Evolutionary conservation across 2,113 vertebrate genomes (phyloP).

Genomic region (Aspidoscelis tigris): DNA sequence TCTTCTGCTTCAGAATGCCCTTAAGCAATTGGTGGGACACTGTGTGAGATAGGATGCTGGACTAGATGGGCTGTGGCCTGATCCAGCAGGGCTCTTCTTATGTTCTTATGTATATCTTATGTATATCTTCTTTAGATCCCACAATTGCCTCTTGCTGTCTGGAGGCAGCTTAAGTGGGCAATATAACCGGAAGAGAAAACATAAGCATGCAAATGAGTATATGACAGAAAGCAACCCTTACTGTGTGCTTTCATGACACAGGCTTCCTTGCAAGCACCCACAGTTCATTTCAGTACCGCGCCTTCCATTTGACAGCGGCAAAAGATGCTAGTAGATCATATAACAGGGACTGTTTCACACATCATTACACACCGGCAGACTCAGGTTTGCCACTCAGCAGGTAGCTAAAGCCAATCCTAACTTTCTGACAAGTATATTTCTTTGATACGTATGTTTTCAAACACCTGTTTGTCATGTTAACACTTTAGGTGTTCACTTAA

Average conservation of each 20-base stretch:
- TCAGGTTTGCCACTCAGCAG: conserved; percentile 29
- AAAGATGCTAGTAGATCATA: background rate
- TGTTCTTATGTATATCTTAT: too few species aligned
- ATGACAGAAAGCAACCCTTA: background rate
- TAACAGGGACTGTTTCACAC: conserved; percentile 14
- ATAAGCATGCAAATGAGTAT: background rate
- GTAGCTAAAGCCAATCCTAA: conserved; percentile 5
- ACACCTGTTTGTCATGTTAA: conserved; percentile 28
- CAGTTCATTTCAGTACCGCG: background rate
- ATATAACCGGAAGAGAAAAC: background rate
- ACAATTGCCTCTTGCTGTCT: too few species aligned
- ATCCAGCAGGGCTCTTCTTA: too few species aligned
- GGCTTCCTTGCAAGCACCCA: background rate
- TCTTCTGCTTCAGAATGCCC: too few species aligned
- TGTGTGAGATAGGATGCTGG: too few species aligned
- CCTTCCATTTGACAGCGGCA: background rate
- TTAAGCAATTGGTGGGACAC: too few species aligned
- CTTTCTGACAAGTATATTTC: conserved; percentile 12
- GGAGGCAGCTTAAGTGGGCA: too few species aligned
- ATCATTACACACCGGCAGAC: conserved; percentile 11
- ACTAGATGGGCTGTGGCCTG: too few species aligned
- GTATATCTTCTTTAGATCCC: too few species aligned
- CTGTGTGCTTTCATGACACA: background rate
- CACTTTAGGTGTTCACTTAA: conserved; percentile 15
- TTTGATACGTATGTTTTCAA: conserved; percentile 15